A percentile compares a stretch with the other conserved stretches of the same genome.
phyloP scores from a whole-genome alignment of 2,113 vertebrate species.

The Malurus alboscapulatus region DNA sequence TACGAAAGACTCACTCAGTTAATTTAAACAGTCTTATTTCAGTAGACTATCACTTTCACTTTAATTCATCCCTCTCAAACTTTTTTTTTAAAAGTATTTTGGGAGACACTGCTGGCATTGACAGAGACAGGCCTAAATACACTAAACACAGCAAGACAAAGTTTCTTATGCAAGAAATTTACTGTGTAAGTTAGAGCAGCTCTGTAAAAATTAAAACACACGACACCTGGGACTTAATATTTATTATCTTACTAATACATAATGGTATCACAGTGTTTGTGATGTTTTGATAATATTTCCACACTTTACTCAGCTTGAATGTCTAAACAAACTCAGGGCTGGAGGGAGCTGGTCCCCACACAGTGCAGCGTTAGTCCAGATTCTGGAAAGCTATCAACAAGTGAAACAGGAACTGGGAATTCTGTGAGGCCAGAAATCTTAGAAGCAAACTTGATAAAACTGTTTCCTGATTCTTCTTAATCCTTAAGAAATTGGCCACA shows the following conservation, averaged over 20 bases:
- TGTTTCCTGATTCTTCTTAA: neutral
- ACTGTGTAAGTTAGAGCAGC: neutral
- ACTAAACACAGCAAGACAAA: neutral
- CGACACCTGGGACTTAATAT: neutral
- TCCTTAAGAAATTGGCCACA: neutral
- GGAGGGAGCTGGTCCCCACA: neutral
- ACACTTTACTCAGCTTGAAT: neutral
- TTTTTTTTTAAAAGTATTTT: neutral
- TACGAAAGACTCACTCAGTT: neutral
- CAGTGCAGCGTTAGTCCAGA: neutral
- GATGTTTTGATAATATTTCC: neutral
- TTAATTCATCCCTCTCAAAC: neutral
- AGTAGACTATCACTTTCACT: neutral
- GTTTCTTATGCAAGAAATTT: neutral
- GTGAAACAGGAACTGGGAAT: slow-evolving; percentile 1
- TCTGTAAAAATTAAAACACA: neutral
- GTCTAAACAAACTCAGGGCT: neutral
- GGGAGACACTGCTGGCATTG: neutral
- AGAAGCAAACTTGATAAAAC: neutral
- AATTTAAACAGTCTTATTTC: neutral
- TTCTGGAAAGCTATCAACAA: neutral
- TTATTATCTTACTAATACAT: neutral
- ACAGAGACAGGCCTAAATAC: neutral
- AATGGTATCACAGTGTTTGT: neutral
- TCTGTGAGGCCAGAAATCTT: neutral